phyloP scores from a whole-genome alignment of 2,888 invertebrate genomes.

The Patella pellucida region DNA sequence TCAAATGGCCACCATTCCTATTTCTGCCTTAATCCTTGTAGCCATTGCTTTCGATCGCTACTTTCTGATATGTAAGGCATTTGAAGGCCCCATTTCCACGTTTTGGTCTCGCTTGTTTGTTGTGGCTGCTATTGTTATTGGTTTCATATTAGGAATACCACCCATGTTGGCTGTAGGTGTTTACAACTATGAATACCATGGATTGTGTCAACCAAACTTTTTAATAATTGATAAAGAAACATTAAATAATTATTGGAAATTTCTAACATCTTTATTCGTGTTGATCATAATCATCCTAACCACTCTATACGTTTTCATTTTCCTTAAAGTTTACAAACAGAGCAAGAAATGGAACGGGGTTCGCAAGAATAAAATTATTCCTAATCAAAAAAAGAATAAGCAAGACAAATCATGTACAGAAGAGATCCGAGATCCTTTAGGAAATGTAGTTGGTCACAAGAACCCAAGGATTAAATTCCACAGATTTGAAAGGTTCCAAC shows the following conservation, averaged over 20 bases:
- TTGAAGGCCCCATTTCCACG: constrained; percentile 8
- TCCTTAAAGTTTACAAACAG: constrained; percentile 44
- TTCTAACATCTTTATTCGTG: constrained; percentile 46
- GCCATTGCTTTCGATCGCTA: constrained; percentile 61
- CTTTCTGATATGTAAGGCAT: constrained; percentile 49
- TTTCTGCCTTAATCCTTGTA: constrained; percentile 53
- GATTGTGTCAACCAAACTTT: constrained; percentile 44
- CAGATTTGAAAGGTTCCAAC: background rate
- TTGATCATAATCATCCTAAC: constrained; percentile 45
- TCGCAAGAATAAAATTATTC: constrained; percentile 14
- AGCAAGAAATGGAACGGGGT: constrained; percentile 32
- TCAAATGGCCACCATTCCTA: constrained; percentile 46
- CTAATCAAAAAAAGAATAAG: background rate
- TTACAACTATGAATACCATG: constrained; percentile 36
- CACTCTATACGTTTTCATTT: constrained; percentile 48
- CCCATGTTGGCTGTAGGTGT: constrained; percentile 50
- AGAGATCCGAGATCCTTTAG: background rate
- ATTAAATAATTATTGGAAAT: constrained; percentile 44
- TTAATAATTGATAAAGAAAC: constrained; percentile 31
- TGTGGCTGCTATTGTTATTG: constrained; percentile 34
- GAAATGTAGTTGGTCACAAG: background rate
- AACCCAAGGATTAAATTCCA: background rate
- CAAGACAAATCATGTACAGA: background rate
- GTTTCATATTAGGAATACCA: constrained; percentile 47
- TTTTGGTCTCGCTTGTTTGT: constrained; percentile 39